Evolutionary conservation across 1,140 invertebrate species (phyloP).

Genomic region (Aradophagus sp.): DNA sequence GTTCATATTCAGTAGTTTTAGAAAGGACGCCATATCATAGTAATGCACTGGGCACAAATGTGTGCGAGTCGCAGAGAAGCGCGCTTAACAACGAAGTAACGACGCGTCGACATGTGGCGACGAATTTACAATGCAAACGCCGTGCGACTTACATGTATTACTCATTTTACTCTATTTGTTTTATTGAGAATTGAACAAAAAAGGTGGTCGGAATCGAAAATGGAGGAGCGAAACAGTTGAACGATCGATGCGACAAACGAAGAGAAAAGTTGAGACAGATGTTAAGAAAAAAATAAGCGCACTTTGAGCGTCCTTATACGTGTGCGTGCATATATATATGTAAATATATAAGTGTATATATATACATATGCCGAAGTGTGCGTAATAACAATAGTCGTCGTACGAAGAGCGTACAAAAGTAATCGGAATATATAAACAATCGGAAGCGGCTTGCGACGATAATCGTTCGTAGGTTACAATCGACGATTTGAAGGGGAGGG

Average conservation of each 20-base stretch:
- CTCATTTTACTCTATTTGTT: too few species aligned
- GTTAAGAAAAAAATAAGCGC: slow-evolving; percentile 1
- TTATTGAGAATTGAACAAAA: slow-evolving; percentile 15
- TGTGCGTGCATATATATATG: slow-evolving; percentile 7
- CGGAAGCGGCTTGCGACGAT: slow-evolving; percentile 6
- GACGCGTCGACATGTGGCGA: slow-evolving; percentile 41
- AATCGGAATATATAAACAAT: slow-evolving; percentile 15
- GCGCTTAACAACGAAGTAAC: slow-evolving; percentile 46
- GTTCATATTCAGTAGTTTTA: slow-evolving; percentile 5
- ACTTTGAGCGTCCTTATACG: neutral
- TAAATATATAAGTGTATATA: slow-evolving; percentile 8
- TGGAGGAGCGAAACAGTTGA: slow-evolving; percentile 2
- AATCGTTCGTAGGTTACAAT: slow-evolving; percentile 23
- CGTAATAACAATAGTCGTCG: slow-evolving; percentile 24
- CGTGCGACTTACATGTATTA: slow-evolving; percentile 31
- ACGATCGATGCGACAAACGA: neutral
- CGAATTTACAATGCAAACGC: slow-evolving; percentile 26
- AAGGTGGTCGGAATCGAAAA: neutral
- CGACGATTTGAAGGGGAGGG: slow-evolving; percentile 14
- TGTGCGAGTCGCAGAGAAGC: slow-evolving; percentile 13
- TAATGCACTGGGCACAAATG: slow-evolving; percentile 19
- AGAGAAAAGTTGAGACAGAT: neutral
- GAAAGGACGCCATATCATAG: slow-evolving; percentile 43
- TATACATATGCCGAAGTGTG: slow-evolving; percentile 16
- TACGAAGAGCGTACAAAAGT: slow-evolving; percentile 16